phyloP scores from a whole-genome alignment of 2,113 vertebrate species.

The Atrichornis clamosus region DNA sequence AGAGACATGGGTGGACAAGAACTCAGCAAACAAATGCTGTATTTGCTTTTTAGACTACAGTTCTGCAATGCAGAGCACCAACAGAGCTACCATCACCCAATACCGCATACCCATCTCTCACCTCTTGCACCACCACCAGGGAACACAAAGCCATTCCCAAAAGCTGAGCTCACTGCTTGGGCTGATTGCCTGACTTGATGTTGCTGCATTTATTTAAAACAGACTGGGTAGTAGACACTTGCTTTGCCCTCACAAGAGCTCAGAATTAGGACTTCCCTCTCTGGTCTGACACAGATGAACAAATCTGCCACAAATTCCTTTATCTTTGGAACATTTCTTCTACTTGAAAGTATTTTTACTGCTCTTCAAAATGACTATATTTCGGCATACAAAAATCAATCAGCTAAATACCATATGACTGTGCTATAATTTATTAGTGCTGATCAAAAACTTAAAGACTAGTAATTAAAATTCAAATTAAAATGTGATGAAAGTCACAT shows the following conservation, averaged over 20 bases:
- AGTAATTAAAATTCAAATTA: conserved; percentile 65
- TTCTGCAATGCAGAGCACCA: background rate
- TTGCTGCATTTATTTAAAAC: background rate
- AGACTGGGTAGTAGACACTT: background rate
- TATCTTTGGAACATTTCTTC: background rate
- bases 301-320: background rate
- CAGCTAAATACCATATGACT: conserved; percentile 47
- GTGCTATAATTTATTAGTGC: conserved; percentile 52
- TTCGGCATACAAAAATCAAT: conserved; percentile 56
- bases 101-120: background rate
- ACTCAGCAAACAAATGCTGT: background rate
- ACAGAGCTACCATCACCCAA: background rate
- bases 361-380: conserved; percentile 16
- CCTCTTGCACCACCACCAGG: background rate
- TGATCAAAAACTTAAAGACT: conserved; percentile 63
- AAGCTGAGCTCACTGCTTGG: accelerated
- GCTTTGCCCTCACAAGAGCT: background rate
- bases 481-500: conserved; percentile 60
- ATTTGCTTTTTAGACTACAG: background rate
- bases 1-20: background rate
- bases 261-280: background rate
- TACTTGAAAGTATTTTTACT: conserved; percentile 15
- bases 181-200: background rate
- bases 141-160: background rate
- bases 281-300: background rate